Base-by-base conservation (phyloP, 2,113 vertebrate species). In the Coptodon bakossiorum region DNA sequence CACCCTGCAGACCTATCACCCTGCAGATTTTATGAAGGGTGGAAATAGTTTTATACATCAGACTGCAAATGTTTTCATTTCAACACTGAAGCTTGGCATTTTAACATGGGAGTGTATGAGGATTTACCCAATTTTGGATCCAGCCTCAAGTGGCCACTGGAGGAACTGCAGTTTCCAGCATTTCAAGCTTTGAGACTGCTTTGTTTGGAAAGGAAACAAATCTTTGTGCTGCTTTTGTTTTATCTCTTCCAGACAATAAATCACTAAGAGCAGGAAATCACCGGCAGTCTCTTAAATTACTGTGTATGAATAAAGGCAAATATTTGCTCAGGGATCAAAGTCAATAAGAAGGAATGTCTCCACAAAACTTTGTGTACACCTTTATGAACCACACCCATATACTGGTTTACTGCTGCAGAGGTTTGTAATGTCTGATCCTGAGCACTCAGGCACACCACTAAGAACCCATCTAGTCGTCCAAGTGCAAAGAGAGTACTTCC, bases 401-500 rank as follows among this genome's bases (percentile, higher is more conserved):
- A n/a, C 66, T 81, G 81, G 38, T 86, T 89, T 78, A 78, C 85
- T 78, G 90, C 87, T 83, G 81, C 45, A 85, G 85, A 85, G 80
- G 29, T 54, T 73, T 71, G 36, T 40, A 54, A 79, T 43, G 81
- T 81, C 52, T 86, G 83, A 80, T 80, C 88, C 54, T 78, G 52
- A 59, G 40, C 76, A 86, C 80, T 68, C 71, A 80, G 88, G 91
- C 66, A 84, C 79, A 63, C 87, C 88, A 92, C 76, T 80, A 90
- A 82, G 85, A 82, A 63, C 56, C 80, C 22, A 61, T 90, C 89
- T 36, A 22, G 83, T 43, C 59, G 84, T 81, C 80, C 82, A 38
- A 89, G 85, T 4, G 78, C 90, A 86, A 93, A 94, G 89, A 85
- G 88, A 92, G 92, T 81, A 92, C 92, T 94, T 95, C 91, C 91